Percentiles rank a stretch among this genome's conserved stretches.
Conservation (phyloP, 2,797 vertebrate species). For the Crotalus adamanteus region DNA sequence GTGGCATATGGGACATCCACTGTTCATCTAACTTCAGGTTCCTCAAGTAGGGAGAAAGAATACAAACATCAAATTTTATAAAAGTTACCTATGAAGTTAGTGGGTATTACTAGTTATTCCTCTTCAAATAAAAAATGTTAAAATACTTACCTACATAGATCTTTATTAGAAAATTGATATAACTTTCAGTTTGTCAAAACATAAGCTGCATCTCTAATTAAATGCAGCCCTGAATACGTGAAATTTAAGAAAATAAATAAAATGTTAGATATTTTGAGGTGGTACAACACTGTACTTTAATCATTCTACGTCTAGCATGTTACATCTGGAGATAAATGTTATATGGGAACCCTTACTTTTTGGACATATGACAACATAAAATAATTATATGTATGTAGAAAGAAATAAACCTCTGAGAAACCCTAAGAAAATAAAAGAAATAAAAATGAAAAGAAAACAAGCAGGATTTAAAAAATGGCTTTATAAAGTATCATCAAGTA, state of each 20-base stretch:
- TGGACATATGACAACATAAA: neutral
- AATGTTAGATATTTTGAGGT: neutral
- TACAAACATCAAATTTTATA: neutral
- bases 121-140: neutral
- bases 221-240: neutral
- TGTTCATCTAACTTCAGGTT: neutral
- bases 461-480: neutral
- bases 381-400: neutral
- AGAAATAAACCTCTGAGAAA: neutral
- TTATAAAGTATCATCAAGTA: neutral
- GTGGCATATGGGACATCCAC: neutral
- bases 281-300: neutral
- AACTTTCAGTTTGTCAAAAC: neutral
- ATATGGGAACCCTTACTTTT: neutral
- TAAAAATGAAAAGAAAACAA: neutral
- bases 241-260: neutral
- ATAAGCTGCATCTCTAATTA: neutral
- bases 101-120: neutral
- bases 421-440: neutral
- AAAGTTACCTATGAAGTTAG: conserved; percentile 14
- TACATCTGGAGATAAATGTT: neutral
- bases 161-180: neutral
- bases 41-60: conserved; percentile 10
- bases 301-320: neutral
- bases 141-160: neutral